phyloP scores from a whole-genome alignment of 2,113 vertebrate species.

The Agelaius phoeniceus region DNA sequence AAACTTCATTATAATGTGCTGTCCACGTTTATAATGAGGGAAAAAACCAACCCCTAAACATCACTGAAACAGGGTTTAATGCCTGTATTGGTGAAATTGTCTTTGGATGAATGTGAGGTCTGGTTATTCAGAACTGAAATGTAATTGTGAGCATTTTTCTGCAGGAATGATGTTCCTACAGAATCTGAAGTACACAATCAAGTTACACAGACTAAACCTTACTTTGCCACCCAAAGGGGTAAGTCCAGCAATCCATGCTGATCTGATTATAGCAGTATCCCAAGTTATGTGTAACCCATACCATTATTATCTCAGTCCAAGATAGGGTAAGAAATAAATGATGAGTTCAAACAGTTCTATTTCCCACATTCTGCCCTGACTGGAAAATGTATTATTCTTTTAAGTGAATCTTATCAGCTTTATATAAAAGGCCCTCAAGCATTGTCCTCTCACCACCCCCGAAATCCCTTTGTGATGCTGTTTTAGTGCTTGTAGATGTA shows the following conservation, averaged over 20 bases:
- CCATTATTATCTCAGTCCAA: background rate
- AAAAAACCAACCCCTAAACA: background rate
- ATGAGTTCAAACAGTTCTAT: background rate
- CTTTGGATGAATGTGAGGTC: background rate
- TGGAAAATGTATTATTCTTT: background rate
- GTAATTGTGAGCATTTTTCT: background rate
- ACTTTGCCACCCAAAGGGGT: rapidly evolving
- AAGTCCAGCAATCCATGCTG: background rate
- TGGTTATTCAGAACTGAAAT: background rate
- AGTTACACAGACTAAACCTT: background rate
- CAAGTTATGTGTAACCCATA: background rate
- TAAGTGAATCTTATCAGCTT: background rate
- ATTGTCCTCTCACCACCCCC: background rate
- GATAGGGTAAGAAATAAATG: background rate
- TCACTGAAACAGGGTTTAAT: background rate
- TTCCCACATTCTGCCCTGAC: background rate
- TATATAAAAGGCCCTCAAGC: background rate
- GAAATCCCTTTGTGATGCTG: background rate
- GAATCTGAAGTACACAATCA: background rate
- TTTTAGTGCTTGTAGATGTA: background rate
- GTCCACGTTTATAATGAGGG: background rate
- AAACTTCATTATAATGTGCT: background rate
- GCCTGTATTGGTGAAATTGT: background rate
- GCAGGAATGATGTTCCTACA: background rate
- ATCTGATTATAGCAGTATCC: background rate